These are phyloP conservation scores for Thinocorus orbignyianus DNA, from an alignment of 2,113 vertebrate species.

Conservation along the genomic window DNA sequence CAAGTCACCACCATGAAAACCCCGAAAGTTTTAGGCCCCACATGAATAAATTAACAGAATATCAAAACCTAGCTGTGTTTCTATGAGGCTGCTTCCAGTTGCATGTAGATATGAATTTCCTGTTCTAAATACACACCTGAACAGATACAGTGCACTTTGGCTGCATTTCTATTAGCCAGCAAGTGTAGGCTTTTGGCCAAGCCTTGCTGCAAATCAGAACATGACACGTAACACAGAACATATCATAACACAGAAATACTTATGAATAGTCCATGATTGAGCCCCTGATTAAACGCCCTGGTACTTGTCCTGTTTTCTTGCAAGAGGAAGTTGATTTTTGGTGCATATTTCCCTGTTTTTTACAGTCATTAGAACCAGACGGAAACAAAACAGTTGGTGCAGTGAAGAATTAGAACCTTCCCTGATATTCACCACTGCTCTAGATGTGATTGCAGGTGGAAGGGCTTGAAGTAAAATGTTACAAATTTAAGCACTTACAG, in stretches of 20 bases:
- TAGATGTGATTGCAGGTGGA: neutral
- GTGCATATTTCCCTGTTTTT: neutral
- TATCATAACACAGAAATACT: neutral
- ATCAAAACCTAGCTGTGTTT: neutral
- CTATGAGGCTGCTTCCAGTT: neutral
- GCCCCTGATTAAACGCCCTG: neutral
- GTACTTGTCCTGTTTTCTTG: neutral
- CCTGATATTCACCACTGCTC: neutral
- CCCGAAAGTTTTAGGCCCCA: neutral
- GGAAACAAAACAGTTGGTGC: neutral
- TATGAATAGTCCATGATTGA: rapidly evolving
- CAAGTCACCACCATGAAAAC: neutral
- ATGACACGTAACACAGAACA: neutral
- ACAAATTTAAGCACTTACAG: neutral
- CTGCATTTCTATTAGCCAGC: neutral
- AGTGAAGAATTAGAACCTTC: neutral
- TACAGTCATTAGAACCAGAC: neutral
- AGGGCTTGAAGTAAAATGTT: neutral
- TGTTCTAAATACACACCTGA: neutral
- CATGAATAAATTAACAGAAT: neutral
- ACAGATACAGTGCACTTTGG: neutral
- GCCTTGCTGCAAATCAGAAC: neutral
- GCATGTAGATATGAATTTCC: neutral
- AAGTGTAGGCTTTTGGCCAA: neutral
- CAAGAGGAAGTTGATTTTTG: neutral